Evolutionary conservation across 2,888 invertebrate species (phyloP).

Genomic region (Cryptocephalus moraei): DNA sequence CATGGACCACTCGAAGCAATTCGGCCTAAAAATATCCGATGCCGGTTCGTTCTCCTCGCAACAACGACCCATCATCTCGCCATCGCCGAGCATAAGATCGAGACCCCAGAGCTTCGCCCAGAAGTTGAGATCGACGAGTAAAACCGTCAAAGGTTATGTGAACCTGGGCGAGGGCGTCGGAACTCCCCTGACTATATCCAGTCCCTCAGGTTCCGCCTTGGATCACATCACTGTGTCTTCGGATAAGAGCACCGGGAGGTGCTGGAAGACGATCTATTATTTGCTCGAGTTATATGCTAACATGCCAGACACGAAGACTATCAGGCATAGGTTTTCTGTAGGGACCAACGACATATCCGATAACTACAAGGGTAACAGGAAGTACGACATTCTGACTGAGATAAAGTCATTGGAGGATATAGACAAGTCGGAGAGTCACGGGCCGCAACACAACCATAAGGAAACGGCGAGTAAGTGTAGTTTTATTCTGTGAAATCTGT

Average conservation of each 20-base stretch:
- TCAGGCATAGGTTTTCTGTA: constrained; percentile 67
- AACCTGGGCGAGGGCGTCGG: constrained; percentile 67
- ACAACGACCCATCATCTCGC: constrained; percentile 39
- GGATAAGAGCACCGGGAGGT: constrained; percentile 49
- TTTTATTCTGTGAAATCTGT: too few relatives aligned
- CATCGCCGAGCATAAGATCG: constrained; percentile 45
- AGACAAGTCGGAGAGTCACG: constrained; percentile 41
- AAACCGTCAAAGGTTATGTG: constrained; percentile 56
- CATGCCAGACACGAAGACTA: constrained; percentile 90
- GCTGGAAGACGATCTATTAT: constrained; percentile 92
- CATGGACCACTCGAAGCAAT: constrained; percentile 40
- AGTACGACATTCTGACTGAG: constrained; percentile 47
- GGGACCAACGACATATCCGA: constrained; percentile 54
- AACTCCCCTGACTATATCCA: constrained; percentile 57
- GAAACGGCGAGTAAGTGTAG: constrained; percentile 23
- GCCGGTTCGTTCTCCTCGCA: constrained; percentile 32
- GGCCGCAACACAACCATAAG: constrained; percentile 32
- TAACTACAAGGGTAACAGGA: constrained; percentile 51
- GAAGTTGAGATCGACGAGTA: constrained; percentile 73
- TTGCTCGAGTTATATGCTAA: constrained; percentile 87
- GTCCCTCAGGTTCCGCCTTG: constrained; percentile 49
- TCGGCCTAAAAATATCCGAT: constrained; percentile 35
- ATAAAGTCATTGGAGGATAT: constrained; percentile 47
- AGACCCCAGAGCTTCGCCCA: constrained; percentile 84
- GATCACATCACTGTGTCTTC: constrained; percentile 42